These are phyloP conservation scores for Coecobrya sp. DNA, from an alignment of 2,888 invertebrate species.

Conservation along the genomic window DNA sequence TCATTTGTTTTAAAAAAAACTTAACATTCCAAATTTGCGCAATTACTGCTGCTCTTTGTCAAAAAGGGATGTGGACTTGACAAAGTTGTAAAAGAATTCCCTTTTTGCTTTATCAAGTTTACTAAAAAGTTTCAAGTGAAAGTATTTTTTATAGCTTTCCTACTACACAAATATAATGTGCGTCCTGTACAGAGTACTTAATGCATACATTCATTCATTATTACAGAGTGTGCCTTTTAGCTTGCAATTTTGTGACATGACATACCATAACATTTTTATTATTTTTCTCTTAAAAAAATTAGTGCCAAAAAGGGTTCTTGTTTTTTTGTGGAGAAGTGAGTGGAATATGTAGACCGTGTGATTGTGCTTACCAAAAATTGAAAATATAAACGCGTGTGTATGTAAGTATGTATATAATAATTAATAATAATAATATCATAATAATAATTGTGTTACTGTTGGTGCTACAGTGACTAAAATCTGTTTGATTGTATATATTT, in stretches of 20 bases:
- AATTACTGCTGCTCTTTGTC: not conserved
- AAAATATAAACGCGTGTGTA: slow-evolving; percentile 28
- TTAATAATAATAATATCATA: not conserved
- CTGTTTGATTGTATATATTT: slow-evolving; percentile 52
- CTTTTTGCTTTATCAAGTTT: not conserved
- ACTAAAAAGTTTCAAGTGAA: not conserved
- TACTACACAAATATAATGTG: not conserved
- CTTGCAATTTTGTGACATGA: slow-evolving; percentile 2
- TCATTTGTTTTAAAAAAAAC: too few species aligned
- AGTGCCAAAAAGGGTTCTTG: slow-evolving; percentile 40
- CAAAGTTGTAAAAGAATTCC: not conserved
- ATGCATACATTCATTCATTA: not conserved
- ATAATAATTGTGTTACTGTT: not conserved
- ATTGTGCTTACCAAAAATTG: slow-evolving; percentile 48
- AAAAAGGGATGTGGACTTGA: not conserved
- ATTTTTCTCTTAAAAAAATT: slow-evolving; percentile 18
- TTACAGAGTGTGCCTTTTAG: not conserved
- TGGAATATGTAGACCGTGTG: slow-evolving; percentile 41
- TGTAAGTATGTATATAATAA: not conserved
- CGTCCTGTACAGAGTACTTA: not conserved
- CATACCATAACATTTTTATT: not conserved
- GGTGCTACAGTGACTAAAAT: slow-evolving; percentile 46
- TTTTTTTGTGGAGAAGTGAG: not conserved
- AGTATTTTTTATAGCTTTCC: not conserved
- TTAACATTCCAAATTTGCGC: too few species aligned